phyloP scores from a whole-genome alignment of 2,797 vertebrate genomes.

The Poeciliopsis infans region DNA sequence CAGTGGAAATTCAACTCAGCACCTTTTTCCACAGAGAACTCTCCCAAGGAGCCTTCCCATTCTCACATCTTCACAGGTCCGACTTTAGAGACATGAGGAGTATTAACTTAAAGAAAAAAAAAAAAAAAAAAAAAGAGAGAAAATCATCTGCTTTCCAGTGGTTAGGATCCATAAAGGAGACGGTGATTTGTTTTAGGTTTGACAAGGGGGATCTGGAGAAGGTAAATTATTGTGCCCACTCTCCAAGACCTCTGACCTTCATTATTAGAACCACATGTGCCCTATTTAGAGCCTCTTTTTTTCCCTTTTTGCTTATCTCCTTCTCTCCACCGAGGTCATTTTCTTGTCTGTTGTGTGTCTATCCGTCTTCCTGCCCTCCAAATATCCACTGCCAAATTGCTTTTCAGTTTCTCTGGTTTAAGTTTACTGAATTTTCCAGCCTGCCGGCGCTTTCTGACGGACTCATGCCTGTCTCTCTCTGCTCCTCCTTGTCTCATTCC shows the following conservation, averaged over 20 bases:
- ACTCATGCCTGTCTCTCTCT: constrained; percentile 60
- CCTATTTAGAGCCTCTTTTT: constrained; percentile 19
- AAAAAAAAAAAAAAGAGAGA: constrained; percentile 11
- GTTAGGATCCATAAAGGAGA: constrained; percentile 23
- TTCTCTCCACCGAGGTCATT: constrained; percentile 6
- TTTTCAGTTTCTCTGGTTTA: constrained; percentile 70
- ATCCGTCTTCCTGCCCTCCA: constrained; percentile 31
- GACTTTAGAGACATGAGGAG: constrained; percentile 18
- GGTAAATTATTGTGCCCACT: constrained; percentile 53
- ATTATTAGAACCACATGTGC: constrained; percentile 50
- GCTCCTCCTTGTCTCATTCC: constrained; percentile 56
- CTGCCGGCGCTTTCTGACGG: constrained; percentile 76
- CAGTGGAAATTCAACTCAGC: constrained; percentile 71
- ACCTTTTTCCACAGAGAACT: constrained; percentile 64
- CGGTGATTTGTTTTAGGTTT: constrained; percentile 39
- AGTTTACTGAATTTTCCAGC: constrained; percentile 80
- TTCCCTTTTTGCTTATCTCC: constrained; percentile 21
- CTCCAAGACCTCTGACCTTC: constrained; percentile 35
- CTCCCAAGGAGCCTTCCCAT: constrained; percentile 42
- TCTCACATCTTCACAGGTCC: constrained; percentile 31
- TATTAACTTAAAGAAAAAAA: neutral
- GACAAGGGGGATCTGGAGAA: constrained; percentile 40
- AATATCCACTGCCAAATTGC: constrained; percentile 49
- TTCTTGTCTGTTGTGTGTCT: constrained; percentile 27
- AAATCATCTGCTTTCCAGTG: constrained; percentile 21